phyloP scores from a whole-genome alignment of 2,797 vertebrate genomes.

The Bradypodion pumilum region DNA sequence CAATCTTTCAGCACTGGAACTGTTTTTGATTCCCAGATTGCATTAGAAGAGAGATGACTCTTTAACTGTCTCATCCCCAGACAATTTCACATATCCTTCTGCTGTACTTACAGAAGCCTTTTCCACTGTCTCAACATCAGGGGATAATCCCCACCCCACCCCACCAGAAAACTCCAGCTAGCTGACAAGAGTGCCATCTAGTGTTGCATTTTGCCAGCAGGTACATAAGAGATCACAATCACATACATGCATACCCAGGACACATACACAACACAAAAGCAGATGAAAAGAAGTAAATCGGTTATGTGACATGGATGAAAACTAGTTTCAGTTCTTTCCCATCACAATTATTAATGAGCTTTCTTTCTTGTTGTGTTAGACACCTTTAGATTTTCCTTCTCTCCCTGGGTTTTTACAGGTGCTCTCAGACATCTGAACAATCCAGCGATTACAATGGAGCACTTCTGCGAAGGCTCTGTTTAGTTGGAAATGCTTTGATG shows the following conservation, averaged over 20 bases:
- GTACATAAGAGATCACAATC: not conserved
- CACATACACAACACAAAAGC: not conserved
- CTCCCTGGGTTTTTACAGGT: constrained; percentile 49
- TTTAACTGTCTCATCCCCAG: not conserved
- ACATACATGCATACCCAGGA: not conserved
- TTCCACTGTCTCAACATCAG: no score
- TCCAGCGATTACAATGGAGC: constrained; percentile 43
- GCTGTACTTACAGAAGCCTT: not conserved
- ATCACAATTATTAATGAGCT: constrained; percentile 1
- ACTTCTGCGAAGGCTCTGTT: constrained; percentile 52
- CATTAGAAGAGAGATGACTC: not conserved
- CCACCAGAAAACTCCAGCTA: constrained; percentile 37
- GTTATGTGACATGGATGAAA: constrained; percentile 11
- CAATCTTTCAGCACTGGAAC: not conserved
- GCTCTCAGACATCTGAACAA: constrained; percentile 10
- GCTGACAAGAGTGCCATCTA: constrained; percentile 74
- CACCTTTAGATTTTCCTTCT: constrained; percentile 39
- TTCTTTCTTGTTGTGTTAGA: constrained; percentile 37
- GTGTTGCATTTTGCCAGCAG: constrained; percentile 29
- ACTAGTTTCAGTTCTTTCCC: constrained; percentile 10
- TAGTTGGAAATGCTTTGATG: constrained; percentile 55
- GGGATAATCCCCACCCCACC: no score
- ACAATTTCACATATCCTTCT: not conserved
- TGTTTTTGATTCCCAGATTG: not conserved
- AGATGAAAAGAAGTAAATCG: not conserved